Percentiles rank a stretch among this genome's conserved stretches.
These are phyloP conservation scores for Nemoura dubitans DNA, from an alignment of 2,888 invertebrate species.

Conservation along the genomic window DNA sequence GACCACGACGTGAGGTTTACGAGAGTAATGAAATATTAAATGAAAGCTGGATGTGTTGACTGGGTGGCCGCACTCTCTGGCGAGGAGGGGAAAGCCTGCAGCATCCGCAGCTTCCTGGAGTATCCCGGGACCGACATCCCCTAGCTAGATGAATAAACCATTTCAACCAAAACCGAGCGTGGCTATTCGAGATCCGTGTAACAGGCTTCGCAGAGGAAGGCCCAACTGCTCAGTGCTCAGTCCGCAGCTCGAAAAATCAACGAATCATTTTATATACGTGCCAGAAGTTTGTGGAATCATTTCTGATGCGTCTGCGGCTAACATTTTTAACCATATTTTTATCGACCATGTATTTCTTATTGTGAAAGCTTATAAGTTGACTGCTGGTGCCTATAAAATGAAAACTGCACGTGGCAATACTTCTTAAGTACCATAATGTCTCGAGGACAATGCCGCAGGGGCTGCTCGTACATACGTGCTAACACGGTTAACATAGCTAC, in stretches of 20 bases:
- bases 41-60: background rate
- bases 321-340: background rate
- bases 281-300: background rate
- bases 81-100: no score
- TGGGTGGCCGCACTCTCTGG: background rate
- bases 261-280: background rate
- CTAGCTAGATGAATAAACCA: background rate
- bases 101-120: no score
- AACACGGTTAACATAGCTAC: no score
- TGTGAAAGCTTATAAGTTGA: background rate
- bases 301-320: background rate
- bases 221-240: background rate
- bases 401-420: background rate
- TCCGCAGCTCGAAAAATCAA: background rate
- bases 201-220: background rate
- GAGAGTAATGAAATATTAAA: constrained; percentile 1
- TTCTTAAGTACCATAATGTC: no score
- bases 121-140: background rate
- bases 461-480: no score
- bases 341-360: background rate
- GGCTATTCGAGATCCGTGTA: background rate
- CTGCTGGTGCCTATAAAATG: background rate
- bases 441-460: no score
- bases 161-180: background rate
- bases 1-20: background rate